Base-by-base conservation (phyloP, 2,113 vertebrate species). In the Ochotona curzoniae region DNA sequence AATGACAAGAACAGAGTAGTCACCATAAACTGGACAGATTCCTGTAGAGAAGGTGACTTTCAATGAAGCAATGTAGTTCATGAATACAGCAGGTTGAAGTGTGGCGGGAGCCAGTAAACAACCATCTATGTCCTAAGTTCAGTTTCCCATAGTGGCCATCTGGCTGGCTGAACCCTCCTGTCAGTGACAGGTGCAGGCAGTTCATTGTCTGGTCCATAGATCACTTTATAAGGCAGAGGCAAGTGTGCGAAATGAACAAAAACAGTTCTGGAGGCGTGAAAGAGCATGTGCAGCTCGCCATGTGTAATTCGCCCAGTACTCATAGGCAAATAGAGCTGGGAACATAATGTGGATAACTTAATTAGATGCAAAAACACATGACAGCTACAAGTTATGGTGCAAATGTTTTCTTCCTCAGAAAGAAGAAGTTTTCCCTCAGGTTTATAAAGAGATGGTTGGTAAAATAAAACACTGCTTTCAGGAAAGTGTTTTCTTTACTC, bases 401-500 rank as follows among this genome's bases (percentile, higher is more conserved):
- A 66, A 61, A 15, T 15, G 1, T 54, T 67, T 73, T 85, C 81
- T 79, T 26, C 18, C 81, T 83, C 60, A 60, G 18, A 20, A 83
- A 95, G 30, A 85, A n/a, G n/a, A n/a, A 63, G 90, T 89, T 60
- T 76, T 87, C 44, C 4, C 47, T 92, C 64, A 21, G n/a, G 14
- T 76, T 92, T 80, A 3, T 38, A 69, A 88, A 54, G 57, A 83
- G 44, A 2, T 90, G 15, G 8, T 35, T 71, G 35, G 28, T 49
- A 92, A 94, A 89, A 54, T 47, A 84, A 69, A 83, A 76, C 28
- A 54, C 8, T 61, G 18, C n/a, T 87, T 78, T 64, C 8, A 94
- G 63, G 12, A 83, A 67, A 28, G 23, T 8, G 80, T 86, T 81
- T 86, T 90, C 57, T 81, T 79, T 60, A 60, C 23, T 78, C 38